Conservation (phyloP, 2,113 vertebrate species). For the Lampris incognitus region DNA sequence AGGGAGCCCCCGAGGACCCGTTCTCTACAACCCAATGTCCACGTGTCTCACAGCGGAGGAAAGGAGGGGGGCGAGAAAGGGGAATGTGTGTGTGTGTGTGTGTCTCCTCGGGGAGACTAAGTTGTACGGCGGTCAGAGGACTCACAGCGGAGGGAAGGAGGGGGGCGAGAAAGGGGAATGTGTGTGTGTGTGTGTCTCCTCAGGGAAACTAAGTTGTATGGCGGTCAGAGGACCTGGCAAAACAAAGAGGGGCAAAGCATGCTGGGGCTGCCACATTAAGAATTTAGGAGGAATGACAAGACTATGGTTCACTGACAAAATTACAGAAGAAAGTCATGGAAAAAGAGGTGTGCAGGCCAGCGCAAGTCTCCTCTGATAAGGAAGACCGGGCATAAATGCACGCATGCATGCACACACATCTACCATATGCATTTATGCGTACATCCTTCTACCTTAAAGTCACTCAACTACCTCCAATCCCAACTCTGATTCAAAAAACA, state of each 20-base stretch:
- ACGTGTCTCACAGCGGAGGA: not conserved
- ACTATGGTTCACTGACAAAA: constrained; percentile 7
- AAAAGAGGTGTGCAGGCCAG: not conserved
- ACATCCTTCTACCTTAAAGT: not conserved
- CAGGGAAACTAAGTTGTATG: constrained; percentile 2
- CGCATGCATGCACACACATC: not conserved
- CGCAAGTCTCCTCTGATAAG: constrained; percentile 31
- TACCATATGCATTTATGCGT: not conserved
- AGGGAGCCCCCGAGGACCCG: not conserved
- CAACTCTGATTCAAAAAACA: constrained; percentile 18
- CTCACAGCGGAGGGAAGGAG: not conserved
- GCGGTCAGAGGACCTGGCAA: constrained; percentile 37
- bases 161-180: not conserved
- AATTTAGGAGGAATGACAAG: constrained; percentile 19
- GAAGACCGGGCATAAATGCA: not conserved
- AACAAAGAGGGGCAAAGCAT: constrained; percentile 38
- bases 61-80: not conserved
- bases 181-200: not conserved
- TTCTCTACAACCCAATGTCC: not conserved
- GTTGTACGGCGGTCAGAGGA: constrained; percentile 1
- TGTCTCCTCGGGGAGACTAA: not conserved
- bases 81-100: not conserved
- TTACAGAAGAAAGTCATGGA: too few species aligned
- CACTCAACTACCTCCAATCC: constrained; percentile 18
- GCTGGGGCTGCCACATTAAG: not conserved